A percentile compares a stretch with the other conserved stretches of the same genome.
Conservation (phyloP, 2,113 vertebrate species). For the Sus scrofa region DNA sequence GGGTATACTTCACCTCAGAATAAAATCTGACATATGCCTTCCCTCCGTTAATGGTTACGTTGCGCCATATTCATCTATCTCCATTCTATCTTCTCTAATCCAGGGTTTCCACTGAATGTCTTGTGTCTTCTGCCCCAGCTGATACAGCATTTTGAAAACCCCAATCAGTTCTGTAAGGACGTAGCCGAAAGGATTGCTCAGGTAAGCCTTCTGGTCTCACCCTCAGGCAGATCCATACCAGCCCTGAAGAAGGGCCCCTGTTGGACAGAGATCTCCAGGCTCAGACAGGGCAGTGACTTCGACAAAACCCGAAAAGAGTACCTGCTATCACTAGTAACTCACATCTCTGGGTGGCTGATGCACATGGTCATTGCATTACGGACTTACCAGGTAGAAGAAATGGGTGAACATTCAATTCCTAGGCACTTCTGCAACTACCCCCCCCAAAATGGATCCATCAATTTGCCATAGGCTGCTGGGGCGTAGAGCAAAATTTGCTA, state of each 20-base stretch:
- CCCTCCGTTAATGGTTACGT: neutral
- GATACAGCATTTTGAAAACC: slow-evolving; percentile 97
- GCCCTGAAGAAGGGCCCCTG: accelerated
- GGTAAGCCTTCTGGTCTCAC: slow-evolving; percentile 86
- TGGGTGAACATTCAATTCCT: neutral
- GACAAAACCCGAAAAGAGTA: neutral
- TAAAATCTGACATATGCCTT: neutral
- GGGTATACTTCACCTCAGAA: neutral
- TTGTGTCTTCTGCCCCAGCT: slow-evolving; percentile 98
- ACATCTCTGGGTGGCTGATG: neutral
- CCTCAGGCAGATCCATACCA: neutral
- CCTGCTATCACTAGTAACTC: neutral
- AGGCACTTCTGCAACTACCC: neutral
- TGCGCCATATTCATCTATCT: neutral
- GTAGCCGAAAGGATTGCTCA: slow-evolving; percentile 97
- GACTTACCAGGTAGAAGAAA: neutral
- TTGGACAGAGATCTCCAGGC: neutral
- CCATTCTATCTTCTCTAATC: slow-evolving; percentile 72
- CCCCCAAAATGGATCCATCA: neutral
- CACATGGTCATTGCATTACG: neutral
- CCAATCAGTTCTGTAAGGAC: slow-evolving; percentile 98
- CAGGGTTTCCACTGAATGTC: slow-evolving; percentile 98
- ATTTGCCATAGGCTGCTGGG: neutral
- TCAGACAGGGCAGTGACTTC: neutral
- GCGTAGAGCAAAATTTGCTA: neutral